phyloP scores from a whole-genome alignment of 1,140 invertebrate species.

The Dufourea novaeangliae region DNA sequence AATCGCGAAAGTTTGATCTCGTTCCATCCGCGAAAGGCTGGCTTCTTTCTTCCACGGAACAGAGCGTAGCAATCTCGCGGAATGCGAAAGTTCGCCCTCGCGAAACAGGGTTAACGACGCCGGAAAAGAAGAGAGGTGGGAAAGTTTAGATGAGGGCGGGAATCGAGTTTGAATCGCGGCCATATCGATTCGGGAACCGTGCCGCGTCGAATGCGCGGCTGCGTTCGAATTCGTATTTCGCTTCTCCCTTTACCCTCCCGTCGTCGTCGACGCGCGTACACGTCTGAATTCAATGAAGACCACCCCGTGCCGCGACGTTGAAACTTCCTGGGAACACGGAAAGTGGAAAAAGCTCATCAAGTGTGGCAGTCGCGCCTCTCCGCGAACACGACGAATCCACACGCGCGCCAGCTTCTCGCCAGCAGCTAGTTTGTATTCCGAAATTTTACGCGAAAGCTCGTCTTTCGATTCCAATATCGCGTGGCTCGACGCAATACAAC shows the following conservation, averaged over 20 bases:
- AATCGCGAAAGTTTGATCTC: conserved; percentile 38
- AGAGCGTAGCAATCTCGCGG: conserved; percentile 31
- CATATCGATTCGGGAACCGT: conserved; percentile 47
- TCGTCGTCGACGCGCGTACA: background rate
- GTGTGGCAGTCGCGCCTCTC: no score
- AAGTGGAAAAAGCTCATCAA: no score
- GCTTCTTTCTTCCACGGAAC: background rate
- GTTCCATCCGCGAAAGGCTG: background rate
- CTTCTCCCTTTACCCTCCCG: conserved; percentile 13
- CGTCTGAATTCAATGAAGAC: conserved; percentile 51
- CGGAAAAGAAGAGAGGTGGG: background rate
- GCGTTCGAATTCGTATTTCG: conserved; percentile 46
- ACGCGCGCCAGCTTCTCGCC: no score
- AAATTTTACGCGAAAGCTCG: no score
- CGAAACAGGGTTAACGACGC: conserved; percentile 27
- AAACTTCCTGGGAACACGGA: no score
- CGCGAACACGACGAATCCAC: no score
- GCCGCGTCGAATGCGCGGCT: conserved; percentile 23
- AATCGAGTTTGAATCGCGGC: conserved; percentile 50
- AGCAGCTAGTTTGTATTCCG: no score
- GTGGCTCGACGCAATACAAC: no score
- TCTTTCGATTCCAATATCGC: background rate
- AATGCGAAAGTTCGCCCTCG: conserved; percentile 28
- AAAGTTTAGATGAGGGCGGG: conserved; percentile 27
- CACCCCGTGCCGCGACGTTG: no score